Evolutionary conservation across 2,797 vertebrate genomes (phyloP), one percentile per base, ranked within the genome.

Genomic region (Sebastes baramenuke): DNA sequence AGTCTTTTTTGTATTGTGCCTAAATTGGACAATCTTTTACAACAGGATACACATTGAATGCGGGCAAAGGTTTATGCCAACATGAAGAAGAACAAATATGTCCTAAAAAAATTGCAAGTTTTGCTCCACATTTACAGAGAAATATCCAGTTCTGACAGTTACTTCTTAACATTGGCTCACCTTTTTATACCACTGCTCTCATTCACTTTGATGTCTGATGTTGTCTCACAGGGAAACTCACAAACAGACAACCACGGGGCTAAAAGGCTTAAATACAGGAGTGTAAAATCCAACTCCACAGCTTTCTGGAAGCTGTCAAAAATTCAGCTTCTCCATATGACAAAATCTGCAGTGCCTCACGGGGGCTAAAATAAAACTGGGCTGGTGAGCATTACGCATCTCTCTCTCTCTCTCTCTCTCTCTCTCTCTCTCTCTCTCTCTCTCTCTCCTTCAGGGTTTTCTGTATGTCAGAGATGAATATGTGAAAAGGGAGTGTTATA

Each of bases 321-420:
- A 86, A 87, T 72, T 87, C 84, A 69, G 80, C 72, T 86, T 75
- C 81, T 92, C 85, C 60, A 79, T 86, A 86, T 91, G 90, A 93
- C 93, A 93, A 94, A 92, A 90, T 94, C 89, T 92, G 90, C 88
- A 77, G 76, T 77, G 88, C 89, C 93, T 94, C 88, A 73, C 83
- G 88, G 85, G 91, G 84, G 81, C 89, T 89, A 89, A 95, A 95
- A 94, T 94, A 93, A 94, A 95, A 90, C 89, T 92, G 80, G 82
- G 83, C 84, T 91, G 80, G 77, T 80, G 87, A 88, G 88, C 67
- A 67, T 82, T 77, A 80, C 30, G 25, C 74, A 83, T 88, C 80
- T 67, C 82, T 89, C 86, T 65, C 77, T 66, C 81, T 85, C 67
- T 30, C 73, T 80, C 67, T 56, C 64, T 52, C 56, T 62, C 62